Evolutionary conservation across 2,797 vertebrate genomes (phyloP).

Genomic region (Halcyon chelicuti): DNA sequence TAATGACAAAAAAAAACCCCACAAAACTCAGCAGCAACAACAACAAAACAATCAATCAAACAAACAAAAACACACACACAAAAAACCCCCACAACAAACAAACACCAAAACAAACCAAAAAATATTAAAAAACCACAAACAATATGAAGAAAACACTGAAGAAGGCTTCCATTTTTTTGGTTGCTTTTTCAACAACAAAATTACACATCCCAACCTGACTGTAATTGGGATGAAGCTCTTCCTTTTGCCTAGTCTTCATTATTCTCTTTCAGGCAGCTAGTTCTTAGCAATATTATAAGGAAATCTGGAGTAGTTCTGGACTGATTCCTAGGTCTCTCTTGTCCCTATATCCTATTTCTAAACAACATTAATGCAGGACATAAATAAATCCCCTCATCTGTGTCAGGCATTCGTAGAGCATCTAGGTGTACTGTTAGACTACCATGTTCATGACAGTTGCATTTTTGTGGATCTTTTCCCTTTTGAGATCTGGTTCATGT

Average conservation of each 20-base stretch:
- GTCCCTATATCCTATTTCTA: neutral
- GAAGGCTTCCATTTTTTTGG: neutral
- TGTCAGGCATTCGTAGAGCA: neutral
- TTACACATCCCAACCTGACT: neutral
- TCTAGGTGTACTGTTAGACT: neutral
- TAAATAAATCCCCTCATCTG: neutral
- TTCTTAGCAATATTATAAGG: neutral
- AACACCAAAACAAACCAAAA: no score
- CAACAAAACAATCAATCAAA: no score
- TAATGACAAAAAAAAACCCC: neutral
- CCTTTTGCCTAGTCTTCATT: neutral
- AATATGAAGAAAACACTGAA: neutral
- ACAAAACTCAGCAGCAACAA: neutral
- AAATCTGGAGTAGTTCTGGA: neutral
- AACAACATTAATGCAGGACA: neutral
- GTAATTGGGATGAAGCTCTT: neutral
- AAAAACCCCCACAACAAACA: neutral
- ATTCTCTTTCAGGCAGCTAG: neutral
- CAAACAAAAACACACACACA: neutral
- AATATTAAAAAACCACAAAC: neutral
- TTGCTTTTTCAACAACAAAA: neutral
- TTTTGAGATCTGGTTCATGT: neutral
- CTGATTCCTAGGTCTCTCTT: neutral
- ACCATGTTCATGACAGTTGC: neutral
- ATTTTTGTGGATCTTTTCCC: neutral